These are phyloP conservation scores for Acholoe squamosa DNA, from an alignment of 2,888 invertebrate genomes.

Conservation along the genomic window DNA sequence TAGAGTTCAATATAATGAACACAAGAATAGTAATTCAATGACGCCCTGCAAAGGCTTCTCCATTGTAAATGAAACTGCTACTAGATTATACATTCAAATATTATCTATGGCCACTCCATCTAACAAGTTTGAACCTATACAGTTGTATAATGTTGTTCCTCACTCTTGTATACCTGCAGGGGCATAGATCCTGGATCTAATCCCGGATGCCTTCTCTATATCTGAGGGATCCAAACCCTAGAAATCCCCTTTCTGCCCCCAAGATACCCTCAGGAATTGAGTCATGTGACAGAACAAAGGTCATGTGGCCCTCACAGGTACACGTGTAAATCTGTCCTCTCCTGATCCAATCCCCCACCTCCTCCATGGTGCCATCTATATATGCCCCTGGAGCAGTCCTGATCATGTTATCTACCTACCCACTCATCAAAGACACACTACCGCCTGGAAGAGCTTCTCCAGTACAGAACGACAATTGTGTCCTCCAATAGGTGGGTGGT, in stretches of 20 bases:
- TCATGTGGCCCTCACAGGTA: not conserved
- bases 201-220: not conserved
- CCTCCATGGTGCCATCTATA: not conserved
- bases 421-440: not conserved
- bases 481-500: not conserved
- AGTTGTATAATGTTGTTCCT: no score
- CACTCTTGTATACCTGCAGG: not conserved
- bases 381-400: not conserved
- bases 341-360: not conserved
- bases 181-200: not conserved
- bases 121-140: no score
- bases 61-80: no score
- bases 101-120: no score
- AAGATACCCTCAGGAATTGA: not conserved
- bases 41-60: no score
- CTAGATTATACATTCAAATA: no score
- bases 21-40: no score
- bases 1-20: no score
- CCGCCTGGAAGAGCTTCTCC: not conserved
- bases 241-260: not conserved
- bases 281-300: conserved; percentile 19
- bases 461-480: conserved; percentile 10
- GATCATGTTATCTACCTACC: not conserved
- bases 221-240: not conserved
- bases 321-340: not conserved